A percentile compares a stretch with the other conserved stretches of the same genome.
Evolutionary conservation across 2,113 vertebrate species (phyloP).

Genomic region (Climacteris rufus): DNA sequence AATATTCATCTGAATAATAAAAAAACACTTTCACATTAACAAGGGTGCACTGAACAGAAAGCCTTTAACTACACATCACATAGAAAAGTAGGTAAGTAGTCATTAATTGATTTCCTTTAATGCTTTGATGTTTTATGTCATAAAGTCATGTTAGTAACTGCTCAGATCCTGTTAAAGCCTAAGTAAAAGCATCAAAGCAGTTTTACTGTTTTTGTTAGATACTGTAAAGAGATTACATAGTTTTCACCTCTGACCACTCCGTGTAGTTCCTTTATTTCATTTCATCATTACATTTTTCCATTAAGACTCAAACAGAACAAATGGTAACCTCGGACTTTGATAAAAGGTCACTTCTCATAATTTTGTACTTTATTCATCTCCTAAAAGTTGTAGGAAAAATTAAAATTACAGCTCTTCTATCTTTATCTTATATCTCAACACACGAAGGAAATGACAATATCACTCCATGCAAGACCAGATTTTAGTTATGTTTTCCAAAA

Average conservation of each 20-base stretch:
- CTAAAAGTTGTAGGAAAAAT: neutral
- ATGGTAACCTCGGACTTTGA: neutral
- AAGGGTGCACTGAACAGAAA: neutral
- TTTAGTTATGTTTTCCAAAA: neutral
- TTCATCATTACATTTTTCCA: conserved; percentile 4
- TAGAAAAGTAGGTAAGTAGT: neutral
- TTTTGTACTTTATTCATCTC: neutral
- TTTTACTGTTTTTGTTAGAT: neutral
- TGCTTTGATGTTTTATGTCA: neutral
- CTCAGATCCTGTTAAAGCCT: neutral
- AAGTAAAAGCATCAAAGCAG: conserved; percentile 32
- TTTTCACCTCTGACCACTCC: neutral
- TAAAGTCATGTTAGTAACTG: neutral
- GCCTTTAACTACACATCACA: neutral
- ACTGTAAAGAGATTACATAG: neutral
- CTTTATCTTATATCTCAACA: neutral
- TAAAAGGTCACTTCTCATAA: neutral
- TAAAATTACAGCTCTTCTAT: neutral
- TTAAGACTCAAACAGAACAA: neutral
- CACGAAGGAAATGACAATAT: neutral
- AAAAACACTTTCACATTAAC: neutral
- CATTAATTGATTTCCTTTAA: neutral
- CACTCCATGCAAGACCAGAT: neutral
- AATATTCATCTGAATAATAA: neutral
- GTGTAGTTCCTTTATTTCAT: neutral